Conservation (phyloP, 2,888 invertebrate species). For the Lochmaea capreae region DNA sequence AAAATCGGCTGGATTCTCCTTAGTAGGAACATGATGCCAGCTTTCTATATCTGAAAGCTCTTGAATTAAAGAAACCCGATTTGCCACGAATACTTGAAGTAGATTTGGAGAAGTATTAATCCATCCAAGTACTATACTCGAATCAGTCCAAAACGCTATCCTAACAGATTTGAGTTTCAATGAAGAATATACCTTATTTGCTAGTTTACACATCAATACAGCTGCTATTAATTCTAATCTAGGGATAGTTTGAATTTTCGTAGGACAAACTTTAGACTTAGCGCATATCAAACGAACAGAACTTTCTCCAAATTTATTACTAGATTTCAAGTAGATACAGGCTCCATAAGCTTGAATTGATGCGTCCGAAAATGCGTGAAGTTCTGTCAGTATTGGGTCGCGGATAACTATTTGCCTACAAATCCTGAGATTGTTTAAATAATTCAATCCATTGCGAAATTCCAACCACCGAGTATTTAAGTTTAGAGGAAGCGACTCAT, state of each 20-base stretch:
- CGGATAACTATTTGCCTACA: no score
- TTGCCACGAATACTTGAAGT: conserved; percentile 38
- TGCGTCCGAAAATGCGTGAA: conserved; percentile 15
- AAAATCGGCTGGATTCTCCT: conserved; percentile 22
- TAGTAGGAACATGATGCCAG: conserved; percentile 39
- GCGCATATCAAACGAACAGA: background rate
- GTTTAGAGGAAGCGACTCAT: no score
- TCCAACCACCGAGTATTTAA: no score
- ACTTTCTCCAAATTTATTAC: background rate
- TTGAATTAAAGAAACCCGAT: conserved; percentile 35
- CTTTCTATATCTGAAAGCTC: conserved; percentile 20
- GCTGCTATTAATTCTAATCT: no score
- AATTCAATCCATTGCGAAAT: no score
- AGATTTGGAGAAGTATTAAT: conserved; percentile 17
- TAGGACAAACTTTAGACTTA: conserved; percentile 2
- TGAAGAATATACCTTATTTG: no score
- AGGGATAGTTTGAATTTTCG: conserved; percentile 6
- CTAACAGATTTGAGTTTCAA: no score
- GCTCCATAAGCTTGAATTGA: conserved; percentile 15
- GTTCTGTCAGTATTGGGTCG: conserved; percentile 1
- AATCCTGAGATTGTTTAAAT: no score
- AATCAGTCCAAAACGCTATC: no score
- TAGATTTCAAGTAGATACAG: conserved; percentile 8
- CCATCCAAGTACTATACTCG: no score
- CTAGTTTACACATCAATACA: no score